phyloP scores from a whole-genome alignment of 2,888 invertebrate genomes.

The Drosophila aldrichi region DNA sequence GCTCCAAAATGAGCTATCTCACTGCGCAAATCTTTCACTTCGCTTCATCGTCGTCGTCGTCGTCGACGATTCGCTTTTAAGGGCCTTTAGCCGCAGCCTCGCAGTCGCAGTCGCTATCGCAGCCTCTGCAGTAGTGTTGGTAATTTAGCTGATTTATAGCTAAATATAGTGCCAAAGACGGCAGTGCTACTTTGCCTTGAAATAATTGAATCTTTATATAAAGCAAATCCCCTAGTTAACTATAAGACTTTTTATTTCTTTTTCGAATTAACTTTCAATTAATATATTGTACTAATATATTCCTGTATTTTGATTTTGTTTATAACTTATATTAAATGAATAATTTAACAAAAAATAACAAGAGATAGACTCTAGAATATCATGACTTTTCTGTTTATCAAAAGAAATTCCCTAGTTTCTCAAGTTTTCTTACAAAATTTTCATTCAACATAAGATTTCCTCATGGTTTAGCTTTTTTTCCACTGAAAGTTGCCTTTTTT shows the following conservation, averaged over 20 bases:
- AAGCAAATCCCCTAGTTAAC: background rate
- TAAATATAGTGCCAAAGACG: too few species aligned
- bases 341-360: too few species aligned
- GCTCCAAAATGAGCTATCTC: constrained; percentile 76
- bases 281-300: too few species aligned
- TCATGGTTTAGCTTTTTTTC: background rate
- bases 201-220: background rate
- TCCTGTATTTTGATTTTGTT: too few species aligned
- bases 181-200: background rate
- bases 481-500: background rate
- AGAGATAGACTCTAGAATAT: too few species aligned
- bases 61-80: constrained; percentile 59
- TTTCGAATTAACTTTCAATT: too few species aligned
- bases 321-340: too few species aligned
- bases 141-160: background rate
- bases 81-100: constrained; percentile 56
- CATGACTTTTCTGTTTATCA: too few species aligned
- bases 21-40: constrained; percentile 76
- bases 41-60: constrained; percentile 23
- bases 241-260: too few species aligned
- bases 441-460: background rate
- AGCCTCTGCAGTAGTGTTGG: constrained; percentile 10
- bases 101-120: background rate
- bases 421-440: too few species aligned
- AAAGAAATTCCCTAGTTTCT: too few species aligned